phyloP scores from a whole-genome alignment of 1,140 invertebrate species.

The Meloidogyne hapla region DNA sequence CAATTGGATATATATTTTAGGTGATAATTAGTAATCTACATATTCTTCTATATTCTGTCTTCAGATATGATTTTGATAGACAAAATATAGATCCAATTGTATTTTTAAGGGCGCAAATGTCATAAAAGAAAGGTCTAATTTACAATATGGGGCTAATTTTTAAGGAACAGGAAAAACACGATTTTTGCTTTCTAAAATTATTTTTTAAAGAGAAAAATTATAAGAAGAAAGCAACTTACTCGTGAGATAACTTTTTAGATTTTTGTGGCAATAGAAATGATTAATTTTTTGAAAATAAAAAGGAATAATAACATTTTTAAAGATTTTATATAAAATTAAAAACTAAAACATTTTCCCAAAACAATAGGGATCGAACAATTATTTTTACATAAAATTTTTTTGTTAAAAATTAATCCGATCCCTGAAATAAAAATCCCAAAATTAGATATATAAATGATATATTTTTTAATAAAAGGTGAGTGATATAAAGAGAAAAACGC shows the following conservation, averaged over 20 bases:
- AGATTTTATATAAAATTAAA: too few species aligned
- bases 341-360: too few species aligned
- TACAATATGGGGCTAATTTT: neutral
- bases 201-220: neutral
- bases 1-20: too few species aligned
- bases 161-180: neutral
- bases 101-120: neutral
- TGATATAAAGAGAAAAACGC: neutral
- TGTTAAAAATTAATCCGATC: neutral
- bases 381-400: too few species aligned
- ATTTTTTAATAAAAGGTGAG: neutral
- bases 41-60: too few species aligned
- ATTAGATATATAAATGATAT: neutral
- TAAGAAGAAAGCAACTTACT: too few species aligned
- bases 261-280: neutral
- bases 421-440: slow-evolving; percentile 7
- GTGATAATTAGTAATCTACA: too few species aligned
- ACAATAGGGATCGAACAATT: too few species aligned
- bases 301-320: neutral
- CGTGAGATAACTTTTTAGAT: neutral
- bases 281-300: neutral
- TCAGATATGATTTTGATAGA: too few species aligned
- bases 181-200: neutral
- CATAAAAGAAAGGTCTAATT: neutral
- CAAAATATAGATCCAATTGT: neutral